These are phyloP conservation scores for Bombus affinis DNA, from an alignment of 1,140 invertebrate genomes.

Conservation along the genomic window DNA sequence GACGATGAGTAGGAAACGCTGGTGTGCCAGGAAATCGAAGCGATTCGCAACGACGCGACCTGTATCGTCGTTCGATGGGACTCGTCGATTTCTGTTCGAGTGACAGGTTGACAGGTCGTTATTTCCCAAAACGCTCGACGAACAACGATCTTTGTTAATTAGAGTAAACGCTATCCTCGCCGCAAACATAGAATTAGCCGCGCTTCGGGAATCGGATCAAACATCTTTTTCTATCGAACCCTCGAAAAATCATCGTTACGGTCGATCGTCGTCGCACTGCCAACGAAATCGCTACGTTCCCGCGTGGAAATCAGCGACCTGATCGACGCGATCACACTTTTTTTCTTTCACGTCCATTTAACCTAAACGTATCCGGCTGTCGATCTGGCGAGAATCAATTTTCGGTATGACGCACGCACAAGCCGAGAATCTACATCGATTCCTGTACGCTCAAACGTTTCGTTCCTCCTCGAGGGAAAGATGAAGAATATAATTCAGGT, in stretches of 20 bases:
- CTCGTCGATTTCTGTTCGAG: neutral
- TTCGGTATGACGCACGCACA: neutral
- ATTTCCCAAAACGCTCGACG: constrained; percentile 22
- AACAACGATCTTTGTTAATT: constrained; percentile 32
- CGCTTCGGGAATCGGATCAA: constrained; percentile 16
- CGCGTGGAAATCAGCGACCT: constrained; percentile 22
- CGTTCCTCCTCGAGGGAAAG: too few species aligned
- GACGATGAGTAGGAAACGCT: neutral
- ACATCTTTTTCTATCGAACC: constrained; percentile 39
- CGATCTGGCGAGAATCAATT: constrained; percentile 23
- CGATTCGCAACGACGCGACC: neutral
- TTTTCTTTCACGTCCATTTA: constrained; percentile 48
- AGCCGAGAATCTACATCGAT: constrained; percentile 6
- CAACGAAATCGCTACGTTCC: neutral
- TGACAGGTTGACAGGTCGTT: constrained; percentile 14
- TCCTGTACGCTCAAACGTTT: neutral
- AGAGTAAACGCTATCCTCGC: neutral
- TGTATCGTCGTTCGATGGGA: neutral
- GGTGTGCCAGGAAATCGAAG: neutral
- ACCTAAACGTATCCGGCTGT: constrained; percentile 18
- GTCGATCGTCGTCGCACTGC: constrained; percentile 6
- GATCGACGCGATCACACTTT: neutral
- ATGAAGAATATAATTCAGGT: accelerated
- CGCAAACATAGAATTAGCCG: neutral
- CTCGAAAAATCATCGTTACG: neutral